A percentile compares a stretch with the other conserved stretches of the same genome.
phyloP scores from a whole-genome alignment of 53 echinoderm and acorn worm species.

The Mesocentrotus franciscanus region DNA sequence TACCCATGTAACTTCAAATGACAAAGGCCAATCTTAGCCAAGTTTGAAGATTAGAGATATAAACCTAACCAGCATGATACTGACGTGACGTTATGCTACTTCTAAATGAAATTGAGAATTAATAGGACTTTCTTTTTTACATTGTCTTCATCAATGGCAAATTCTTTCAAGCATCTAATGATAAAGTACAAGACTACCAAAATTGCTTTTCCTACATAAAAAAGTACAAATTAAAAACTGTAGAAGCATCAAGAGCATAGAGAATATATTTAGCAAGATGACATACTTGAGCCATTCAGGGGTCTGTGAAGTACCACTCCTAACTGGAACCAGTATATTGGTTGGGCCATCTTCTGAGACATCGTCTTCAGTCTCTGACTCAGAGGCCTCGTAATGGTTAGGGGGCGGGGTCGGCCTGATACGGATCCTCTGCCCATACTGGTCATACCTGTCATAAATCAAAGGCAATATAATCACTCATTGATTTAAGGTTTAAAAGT shows the following conservation, averaged over 20 bases:
- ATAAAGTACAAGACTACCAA: too few relatives aligned
- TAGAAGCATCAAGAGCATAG: neutral
- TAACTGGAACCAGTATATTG: slow-evolving; percentile 88
- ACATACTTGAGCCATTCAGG: slow-evolving; percentile 98
- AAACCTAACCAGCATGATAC: neutral
- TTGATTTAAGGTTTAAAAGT: neutral
- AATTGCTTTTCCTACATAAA: too few relatives aligned
- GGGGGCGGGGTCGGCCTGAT: slow-evolving; percentile 72
- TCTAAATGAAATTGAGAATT: neutral
- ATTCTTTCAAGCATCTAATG: too few relatives aligned
- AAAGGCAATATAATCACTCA: neutral
- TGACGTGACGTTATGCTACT: neutral
- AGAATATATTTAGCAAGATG: neutral
- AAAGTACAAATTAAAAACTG: too few relatives aligned
- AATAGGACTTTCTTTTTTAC: neutral
- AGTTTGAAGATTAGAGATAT: neutral
- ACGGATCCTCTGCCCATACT: slow-evolving; percentile 75
- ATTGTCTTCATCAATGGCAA: too few relatives aligned
- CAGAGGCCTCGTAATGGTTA: slow-evolving; percentile 91
- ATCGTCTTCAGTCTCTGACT: slow-evolving; percentile 83
- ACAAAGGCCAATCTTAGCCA: neutral
- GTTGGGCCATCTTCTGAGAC: slow-evolving; percentile 71
- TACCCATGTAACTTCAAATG: neutral
- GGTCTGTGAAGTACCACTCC: slow-evolving; percentile 70
- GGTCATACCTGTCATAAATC: slow-evolving; percentile 41